Percentiles rank a stretch among this genome's conserved stretches.
These are phyloP conservation scores for Onychomys leucogaster DNA, from an alignment of 2,797 vertebrate genomes.

Conservation along the genomic window DNA sequence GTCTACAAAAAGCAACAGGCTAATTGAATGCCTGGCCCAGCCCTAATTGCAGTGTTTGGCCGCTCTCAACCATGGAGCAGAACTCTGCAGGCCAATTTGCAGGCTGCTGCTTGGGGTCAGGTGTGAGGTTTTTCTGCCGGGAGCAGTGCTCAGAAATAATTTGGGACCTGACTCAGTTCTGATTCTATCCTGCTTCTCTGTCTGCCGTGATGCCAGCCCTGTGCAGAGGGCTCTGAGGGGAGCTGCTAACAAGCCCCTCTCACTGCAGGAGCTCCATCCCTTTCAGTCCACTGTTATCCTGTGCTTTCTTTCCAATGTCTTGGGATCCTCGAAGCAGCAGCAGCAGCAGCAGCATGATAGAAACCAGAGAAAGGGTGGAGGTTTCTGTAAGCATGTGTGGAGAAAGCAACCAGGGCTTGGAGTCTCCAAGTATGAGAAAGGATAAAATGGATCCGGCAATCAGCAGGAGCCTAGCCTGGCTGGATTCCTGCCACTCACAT, in stretches of 20 bases:
- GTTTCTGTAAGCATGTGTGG: background rate
- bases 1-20: background rate
- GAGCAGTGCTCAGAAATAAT: constrained; percentile 55
- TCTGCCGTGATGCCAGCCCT: background rate
- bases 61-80: background rate
- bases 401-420: background rate
- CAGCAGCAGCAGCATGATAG: background rate
- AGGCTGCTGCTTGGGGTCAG: constrained; percentile 55
- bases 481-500: background rate
- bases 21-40: constrained; percentile 32
- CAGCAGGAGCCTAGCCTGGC: background rate
- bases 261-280: background rate
- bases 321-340: background rate
- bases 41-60: constrained; percentile 35
- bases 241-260: constrained; percentile 44
- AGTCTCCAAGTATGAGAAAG: background rate
- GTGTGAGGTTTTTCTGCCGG: constrained; percentile 26
- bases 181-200: background rate
- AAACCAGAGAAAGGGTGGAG: background rate
- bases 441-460: background rate
- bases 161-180: background rate
- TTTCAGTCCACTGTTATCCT: background rate
- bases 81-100: constrained; percentile 62
- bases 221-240: background rate
- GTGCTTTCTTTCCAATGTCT: background rate